Base-by-base conservation (phyloP, 2,113 vertebrate species). In the Propithecus coquereli region DNA sequence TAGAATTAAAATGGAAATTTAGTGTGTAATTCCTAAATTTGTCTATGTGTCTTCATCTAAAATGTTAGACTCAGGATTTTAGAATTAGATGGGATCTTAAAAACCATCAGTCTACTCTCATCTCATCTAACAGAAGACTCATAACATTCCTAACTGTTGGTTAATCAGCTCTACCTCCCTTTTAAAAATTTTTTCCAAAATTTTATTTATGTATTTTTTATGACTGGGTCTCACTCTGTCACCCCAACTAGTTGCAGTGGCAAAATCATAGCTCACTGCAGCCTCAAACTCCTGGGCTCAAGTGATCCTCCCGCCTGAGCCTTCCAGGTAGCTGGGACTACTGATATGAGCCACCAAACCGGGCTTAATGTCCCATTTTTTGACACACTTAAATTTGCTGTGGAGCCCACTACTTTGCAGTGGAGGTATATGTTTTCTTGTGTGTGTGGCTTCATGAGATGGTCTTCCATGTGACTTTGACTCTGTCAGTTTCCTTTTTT, bases 1-100 rank as follows among this genome's bases (percentile, higher is more conserved):
- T 90, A 32, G 61, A 86, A 57, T 87, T 91, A 79, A 94, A 86
- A 68, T 83, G 13, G 14, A 79, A 91, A 80, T 83, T 63, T 68
- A 63, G 4, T 80, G 3, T 94, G 5, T 89, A 61, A 83, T 95
- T 90, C 25, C 14, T 50, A 52, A 71, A 32, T 90, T 50, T 83
- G 59, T 52, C 66, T 90, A 0, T 81, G 8, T 52, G 22, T 77
- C 59, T 83, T 63, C n/a, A 63, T 66, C 52, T 68, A 22, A 45
- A 32, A 47, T 73, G 32, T 83, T 92, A 22, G 40, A 92, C 77
- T 16, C 45, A 76, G 82, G 27, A 65, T 92, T 94, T 90, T 59
- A 65, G n/a, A 90, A 63, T 96, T 77, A 61, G 65, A 23, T 87
- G n/a, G 77, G 50, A 76, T 88, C 27, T 89, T 85, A 50, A 76